Conservation (phyloP, 2,888 invertebrate species). For the Phlogophora meticulosa region DNA sequence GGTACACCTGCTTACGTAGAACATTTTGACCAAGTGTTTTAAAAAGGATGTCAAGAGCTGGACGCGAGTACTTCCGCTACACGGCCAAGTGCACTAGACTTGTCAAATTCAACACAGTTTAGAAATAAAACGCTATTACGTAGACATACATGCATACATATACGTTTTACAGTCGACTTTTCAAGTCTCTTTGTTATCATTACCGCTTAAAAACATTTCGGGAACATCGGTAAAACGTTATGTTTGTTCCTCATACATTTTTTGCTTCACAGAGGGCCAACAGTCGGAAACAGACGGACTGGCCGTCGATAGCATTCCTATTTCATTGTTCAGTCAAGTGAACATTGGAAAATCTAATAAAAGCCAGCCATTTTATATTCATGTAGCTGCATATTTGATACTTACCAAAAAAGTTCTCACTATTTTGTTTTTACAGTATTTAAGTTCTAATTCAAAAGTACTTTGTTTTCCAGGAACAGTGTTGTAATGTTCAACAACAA, state of each 20-base stretch:
- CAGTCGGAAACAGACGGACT: constrained; percentile 54
- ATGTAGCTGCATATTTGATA: constrained; percentile 14
- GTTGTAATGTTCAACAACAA: constrained; percentile 32
- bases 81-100: constrained; percentile 13
- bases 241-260: constrained; percentile 26
- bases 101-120: constrained; percentile 18
- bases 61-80: constrained; percentile 27
- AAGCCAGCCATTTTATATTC: constrained; percentile 40
- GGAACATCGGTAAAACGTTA: constrained; percentile 14
- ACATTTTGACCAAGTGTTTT: constrained; percentile 70
- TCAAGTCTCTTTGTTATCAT: not conserved
- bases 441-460: constrained; percentile 36
- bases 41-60: constrained; percentile 66
- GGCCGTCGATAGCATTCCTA: constrained; percentile 41
- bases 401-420: constrained; percentile 6
- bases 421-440: constrained; percentile 2
- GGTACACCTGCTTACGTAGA: constrained; percentile 83
- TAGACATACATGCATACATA: not conserved
- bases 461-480: constrained; percentile 35
- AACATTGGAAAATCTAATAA: constrained; percentile 57
- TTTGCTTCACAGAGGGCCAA: constrained; percentile 48
- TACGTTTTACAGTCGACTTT: not conserved
- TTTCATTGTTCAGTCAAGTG: constrained; percentile 59
- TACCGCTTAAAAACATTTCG: constrained; percentile 17
- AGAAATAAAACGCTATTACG: constrained; percentile 7